phyloP scores from a whole-genome alignment of 2,888 invertebrate genomes.

The Drosophila formosana region DNA sequence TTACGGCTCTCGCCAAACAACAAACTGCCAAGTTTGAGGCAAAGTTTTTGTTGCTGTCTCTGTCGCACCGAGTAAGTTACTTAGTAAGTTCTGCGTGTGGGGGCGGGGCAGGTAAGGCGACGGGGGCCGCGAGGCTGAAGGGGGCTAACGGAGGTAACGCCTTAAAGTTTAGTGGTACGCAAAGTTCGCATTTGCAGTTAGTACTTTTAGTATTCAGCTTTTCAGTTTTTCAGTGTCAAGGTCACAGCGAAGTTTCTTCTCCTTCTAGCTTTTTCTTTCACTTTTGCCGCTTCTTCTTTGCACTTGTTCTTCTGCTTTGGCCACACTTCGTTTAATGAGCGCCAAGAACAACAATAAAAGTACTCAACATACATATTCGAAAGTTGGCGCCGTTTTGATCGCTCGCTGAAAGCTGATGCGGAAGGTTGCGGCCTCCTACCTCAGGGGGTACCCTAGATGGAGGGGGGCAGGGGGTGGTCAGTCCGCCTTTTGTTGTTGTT shows the following conservation, averaged over 20 bases:
- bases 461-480: neutral
- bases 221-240: conserved; percentile 76
- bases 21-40: conserved; percentile 57
- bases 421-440: neutral
- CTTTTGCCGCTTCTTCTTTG: conserved; percentile 13
- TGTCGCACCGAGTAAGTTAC: conserved; percentile 28
- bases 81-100: conserved; percentile 39
- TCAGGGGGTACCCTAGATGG: neutral
- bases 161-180: conserved; percentile 77
- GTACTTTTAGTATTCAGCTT: conserved; percentile 58
- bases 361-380: conserved; percentile 38
- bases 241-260: conserved; percentile 64
- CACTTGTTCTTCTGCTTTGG: conserved; percentile 11
- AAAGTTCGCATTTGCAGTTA: conserved; percentile 70
- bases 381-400: conserved; percentile 50
- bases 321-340: conserved; percentile 64
- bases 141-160: conserved; percentile 38
- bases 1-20: conserved; percentile 8
- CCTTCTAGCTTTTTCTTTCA: conserved; percentile 1
- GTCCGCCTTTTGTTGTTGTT: neutral
- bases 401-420: neutral
- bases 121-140: too few species aligned
- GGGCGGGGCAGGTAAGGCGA: neutral
- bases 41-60: conserved; percentile 57
- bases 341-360: conserved; percentile 57